A percentile compares a stretch with the other conserved stretches of the same genome.
Conservation (phyloP, 2,888 invertebrate species). For the Sussaba pulchella region DNA sequence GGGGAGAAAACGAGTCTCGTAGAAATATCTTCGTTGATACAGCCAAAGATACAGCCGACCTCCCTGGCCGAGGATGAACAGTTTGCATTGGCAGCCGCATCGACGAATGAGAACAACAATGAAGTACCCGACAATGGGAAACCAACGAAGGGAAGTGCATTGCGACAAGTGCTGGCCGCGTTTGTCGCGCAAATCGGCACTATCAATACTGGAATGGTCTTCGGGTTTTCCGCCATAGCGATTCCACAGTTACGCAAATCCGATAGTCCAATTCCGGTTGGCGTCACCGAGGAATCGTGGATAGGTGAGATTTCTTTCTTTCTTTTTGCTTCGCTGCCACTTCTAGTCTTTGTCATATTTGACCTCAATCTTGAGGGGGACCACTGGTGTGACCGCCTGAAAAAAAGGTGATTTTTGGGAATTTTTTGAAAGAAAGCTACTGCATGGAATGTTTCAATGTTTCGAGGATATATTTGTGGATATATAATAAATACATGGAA, state of each 20-base stretch:
- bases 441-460: too few relatives aligned
- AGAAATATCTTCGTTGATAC: slow-evolving; percentile 47
- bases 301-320: slow-evolving; percentile 85
- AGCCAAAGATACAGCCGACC: slow-evolving; percentile 53
- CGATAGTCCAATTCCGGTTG: slow-evolving; percentile 86
- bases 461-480: too few relatives aligned
- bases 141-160: slow-evolving; percentile 75
- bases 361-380: too few relatives aligned
- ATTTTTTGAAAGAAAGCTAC: too few relatives aligned
- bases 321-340: not conserved
- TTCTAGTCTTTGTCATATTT: not conserved
- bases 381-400: too few relatives aligned
- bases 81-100: slow-evolving; percentile 68
- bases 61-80: slow-evolving; percentile 60
- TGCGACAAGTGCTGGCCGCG: slow-evolving; percentile 87
- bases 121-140: slow-evolving; percentile 68
- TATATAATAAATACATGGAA: too few relatives aligned
- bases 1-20: slow-evolving; percentile 70
- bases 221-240: slow-evolving; percentile 89
- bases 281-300: slow-evolving; percentile 87
- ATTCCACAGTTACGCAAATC: slow-evolving; percentile 86
- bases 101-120: slow-evolving; percentile 66
- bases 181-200: slow-evolving; percentile 89
- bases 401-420: too few relatives aligned
- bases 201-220: slow-evolving; percentile 89